phyloP scores from a whole-genome alignment of 2,113 vertebrate species.

The Asarcornis scutulata region DNA sequence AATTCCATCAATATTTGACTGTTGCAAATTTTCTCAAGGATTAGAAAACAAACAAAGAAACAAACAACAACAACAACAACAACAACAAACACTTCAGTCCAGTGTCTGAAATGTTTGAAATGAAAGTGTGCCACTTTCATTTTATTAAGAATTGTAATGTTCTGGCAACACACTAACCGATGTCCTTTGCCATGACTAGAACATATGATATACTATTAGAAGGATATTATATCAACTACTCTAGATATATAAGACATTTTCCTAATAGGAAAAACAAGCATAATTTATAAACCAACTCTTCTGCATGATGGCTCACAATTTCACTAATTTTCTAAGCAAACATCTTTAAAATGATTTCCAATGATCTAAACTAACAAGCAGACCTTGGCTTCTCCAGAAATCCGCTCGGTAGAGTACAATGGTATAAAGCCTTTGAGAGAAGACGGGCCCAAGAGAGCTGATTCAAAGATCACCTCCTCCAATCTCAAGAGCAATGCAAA shows the following conservation, averaged over 20 bases:
- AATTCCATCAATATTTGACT: neutral
- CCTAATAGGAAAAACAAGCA: neutral
- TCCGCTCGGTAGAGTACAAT: neutral
- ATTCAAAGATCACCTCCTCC: neutral
- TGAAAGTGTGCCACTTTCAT: neutral
- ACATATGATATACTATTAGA: neutral
- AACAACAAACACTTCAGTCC: neutral
- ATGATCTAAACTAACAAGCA: neutral
- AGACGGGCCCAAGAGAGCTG: neutral
- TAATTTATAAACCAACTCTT: slow-evolving; percentile 9
- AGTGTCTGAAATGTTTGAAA: no score
- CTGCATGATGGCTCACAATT: neutral
- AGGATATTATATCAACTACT: neutral
- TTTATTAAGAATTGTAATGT: neutral
- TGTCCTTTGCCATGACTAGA: neutral
- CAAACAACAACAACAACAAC: neutral
- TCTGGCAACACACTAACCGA: neutral
- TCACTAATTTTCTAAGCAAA: neutral
- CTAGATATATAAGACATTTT: neutral
- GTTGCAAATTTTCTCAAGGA: neutral
- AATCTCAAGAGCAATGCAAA: neutral
- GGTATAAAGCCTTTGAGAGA: neutral
- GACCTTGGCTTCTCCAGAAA: neutral
- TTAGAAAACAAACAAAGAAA: neutral
- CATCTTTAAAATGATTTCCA: slow-evolving; percentile 23